Percentiles rank a stretch among this genome's conserved stretches.
phyloP scores from a whole-genome alignment of 1,140 invertebrate species.

The Atta colombica region DNA sequence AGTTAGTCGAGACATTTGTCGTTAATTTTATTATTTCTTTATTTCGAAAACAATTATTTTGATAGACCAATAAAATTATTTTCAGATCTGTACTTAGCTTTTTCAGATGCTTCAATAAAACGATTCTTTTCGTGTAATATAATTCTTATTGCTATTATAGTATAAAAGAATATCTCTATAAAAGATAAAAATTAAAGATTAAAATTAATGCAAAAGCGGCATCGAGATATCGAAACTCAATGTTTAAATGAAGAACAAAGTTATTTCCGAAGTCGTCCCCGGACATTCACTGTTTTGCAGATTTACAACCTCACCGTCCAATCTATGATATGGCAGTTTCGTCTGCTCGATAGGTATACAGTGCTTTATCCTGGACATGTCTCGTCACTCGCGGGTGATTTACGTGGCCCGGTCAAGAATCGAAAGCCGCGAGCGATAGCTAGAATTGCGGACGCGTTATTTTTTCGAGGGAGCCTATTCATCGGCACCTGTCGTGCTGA shows the following conservation, averaged over 20 bases:
- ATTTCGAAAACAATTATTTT: too few species aligned
- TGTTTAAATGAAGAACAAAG: constrained; percentile 17
- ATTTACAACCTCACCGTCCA: constrained; percentile 12
- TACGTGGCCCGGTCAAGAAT: constrained; percentile 66
- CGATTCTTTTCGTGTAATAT: background rate
- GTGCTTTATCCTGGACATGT: constrained; percentile 48
- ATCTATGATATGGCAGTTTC: constrained; percentile 32
- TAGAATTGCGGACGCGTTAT: constrained; percentile 64
- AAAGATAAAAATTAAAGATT: background rate
- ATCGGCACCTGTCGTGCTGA: constrained; percentile 46
- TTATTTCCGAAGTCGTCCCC: constrained; percentile 11
- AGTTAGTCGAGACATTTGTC: too few species aligned
- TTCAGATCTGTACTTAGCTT: too few species aligned
- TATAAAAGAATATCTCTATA: background rate
- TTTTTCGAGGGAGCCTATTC: constrained; percentile 56
- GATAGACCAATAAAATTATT: too few species aligned
- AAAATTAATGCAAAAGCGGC: background rate
- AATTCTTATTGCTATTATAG: background rate
- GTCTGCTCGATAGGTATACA: constrained; percentile 37
- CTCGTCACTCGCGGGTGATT: constrained; percentile 69
- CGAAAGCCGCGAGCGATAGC: constrained; percentile 65
- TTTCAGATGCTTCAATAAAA: too few species aligned
- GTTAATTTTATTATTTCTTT: too few species aligned
- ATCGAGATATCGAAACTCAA: background rate
- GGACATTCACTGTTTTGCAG: constrained; percentile 20